Base-by-base conservation (phyloP, 2,888 invertebrate genomes). In the Arge pagana region DNA sequence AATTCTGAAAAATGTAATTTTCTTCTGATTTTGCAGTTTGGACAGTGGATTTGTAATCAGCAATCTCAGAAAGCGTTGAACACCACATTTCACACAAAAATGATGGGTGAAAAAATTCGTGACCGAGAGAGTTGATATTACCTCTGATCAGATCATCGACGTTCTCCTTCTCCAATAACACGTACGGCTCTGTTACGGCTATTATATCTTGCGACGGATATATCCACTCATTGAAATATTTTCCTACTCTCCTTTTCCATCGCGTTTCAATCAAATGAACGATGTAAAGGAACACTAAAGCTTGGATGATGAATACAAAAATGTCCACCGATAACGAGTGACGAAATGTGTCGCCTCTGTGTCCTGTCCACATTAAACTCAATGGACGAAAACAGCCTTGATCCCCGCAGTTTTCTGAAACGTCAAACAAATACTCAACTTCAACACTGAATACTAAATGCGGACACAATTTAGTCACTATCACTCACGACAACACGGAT, bases 401-500 rank as follows among this genome's bases (percentile, higher is more conserved):
- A 33, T 37, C 39, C n/a, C 54, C 48, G 35, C 58, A 61, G 8
- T 52, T 55, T 23, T 56, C 61, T 62, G 7, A 26, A 48, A n/a
- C 7, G n/a, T n/a, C n/a, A n/a, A n/a, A n/a, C n/a, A n/a, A n/a
- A n/a, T n/a, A n/a, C n/a, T n/a, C n/a, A n/a, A n/a, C n/a, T n/a
- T n/a, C n/a, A n/a, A n/a, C n/a, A n/a, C n/a, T n/a, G n/a, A n/a
- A n/a, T n/a, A n/a, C n/a, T n/a, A n/a, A n/a, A n/a, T n/a, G n/a
- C n/a, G n/a, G n/a, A n/a, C n/a, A n/a, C n/a, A n/a, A n/a, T n/a
- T n/a, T n/a, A n/a, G n/a, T n/a, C n/a, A n/a, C n/a, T n/a, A n/a
- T 15, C 19, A 51, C 52, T 59, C 42, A 63, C 62, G 57, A 28
- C 62, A 63, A 30, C 62, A 63, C 3, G 61, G 58, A 62, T 63